A percentile compares a stretch with the other conserved stretches of the same genome.
Evolutionary conservation across 2,888 invertebrate genomes (phyloP).

Genomic region (Drosophila falleni): DNA sequence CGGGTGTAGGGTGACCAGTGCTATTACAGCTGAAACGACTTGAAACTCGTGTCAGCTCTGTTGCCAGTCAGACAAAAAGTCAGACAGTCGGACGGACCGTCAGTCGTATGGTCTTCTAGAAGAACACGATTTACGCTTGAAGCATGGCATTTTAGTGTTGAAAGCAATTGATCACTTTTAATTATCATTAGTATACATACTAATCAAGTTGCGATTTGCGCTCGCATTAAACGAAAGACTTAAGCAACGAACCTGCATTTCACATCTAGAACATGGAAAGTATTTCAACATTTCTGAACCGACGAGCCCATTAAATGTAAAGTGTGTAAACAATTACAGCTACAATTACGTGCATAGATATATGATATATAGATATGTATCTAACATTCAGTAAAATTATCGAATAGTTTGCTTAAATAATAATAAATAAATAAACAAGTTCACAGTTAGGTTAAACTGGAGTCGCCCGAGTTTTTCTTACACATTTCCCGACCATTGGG

Average conservation of each 20-base stretch:
- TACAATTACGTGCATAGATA: constrained; percentile 9
- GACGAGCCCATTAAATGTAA: constrained; percentile 42
- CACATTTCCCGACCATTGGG: not conserved
- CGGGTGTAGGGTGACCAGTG: constrained; percentile 7
- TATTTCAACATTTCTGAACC: constrained; percentile 21
- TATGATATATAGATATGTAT: too few relatives aligned
- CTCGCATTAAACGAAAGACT: constrained; percentile 35
- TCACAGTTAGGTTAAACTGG: not conserved
- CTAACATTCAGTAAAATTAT: constrained; percentile 6
- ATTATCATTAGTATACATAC: constrained; percentile 57
- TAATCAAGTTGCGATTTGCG: constrained; percentile 24
- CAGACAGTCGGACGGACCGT: not conserved
- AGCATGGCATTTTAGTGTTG: constrained; percentile 56
- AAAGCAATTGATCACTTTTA: constrained; percentile 64
- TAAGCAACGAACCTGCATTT: constrained; percentile 20
- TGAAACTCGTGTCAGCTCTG: constrained; percentile 17
- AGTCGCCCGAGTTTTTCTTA: not conserved
- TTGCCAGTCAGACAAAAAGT: constrained; percentile 5
- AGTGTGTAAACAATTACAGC: constrained; percentile 25
- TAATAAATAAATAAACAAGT: constrained; percentile 14
- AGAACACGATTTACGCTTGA: constrained; percentile 49
- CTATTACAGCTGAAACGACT: constrained; percentile 23
- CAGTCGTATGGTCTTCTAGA: constrained; percentile 29
- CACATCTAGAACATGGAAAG: constrained; percentile 28
- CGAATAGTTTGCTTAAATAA: constrained; percentile 12